Percentiles rank a stretch among this genome's conserved stretches.
phyloP scores from a whole-genome alignment of 1,140 invertebrate genomes.

The Trigoniulus corallinus region DNA sequence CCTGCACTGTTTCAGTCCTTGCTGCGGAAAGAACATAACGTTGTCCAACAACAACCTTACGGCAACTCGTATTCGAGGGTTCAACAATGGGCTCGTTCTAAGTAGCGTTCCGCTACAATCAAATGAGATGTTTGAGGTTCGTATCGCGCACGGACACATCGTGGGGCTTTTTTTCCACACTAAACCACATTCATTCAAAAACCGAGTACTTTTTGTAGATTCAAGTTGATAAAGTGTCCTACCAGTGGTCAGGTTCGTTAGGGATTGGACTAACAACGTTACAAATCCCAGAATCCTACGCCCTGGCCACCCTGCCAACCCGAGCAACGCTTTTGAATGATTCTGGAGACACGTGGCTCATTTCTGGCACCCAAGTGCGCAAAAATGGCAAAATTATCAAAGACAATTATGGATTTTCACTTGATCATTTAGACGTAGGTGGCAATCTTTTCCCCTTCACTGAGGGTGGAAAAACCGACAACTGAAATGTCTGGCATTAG shows the following conservation, averaged over 20 bases:
- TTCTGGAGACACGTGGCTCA: constrained; percentile 29
- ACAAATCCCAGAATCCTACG: constrained; percentile 39
- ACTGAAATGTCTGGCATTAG: background rate
- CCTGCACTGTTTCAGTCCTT: constrained; percentile 36
- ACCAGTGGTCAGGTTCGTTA: constrained; percentile 54
- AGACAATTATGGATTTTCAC: constrained; percentile 27
- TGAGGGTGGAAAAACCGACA: background rate
- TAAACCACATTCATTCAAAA: too few species aligned
- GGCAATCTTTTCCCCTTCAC: background rate
- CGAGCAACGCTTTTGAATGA: constrained; percentile 21
- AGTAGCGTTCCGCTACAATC: constrained; percentile 29
- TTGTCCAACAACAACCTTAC: constrained; percentile 46
- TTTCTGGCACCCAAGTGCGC: constrained; percentile 20
- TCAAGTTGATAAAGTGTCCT: constrained; percentile 37
- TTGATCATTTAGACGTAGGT: constrained; percentile 23
- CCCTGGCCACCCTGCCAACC: constrained; percentile 36
- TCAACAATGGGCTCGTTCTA: constrained; percentile 34
- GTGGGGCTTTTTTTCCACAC: too few species aligned
- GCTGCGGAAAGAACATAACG: constrained; percentile 52
- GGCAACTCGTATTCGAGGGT: constrained; percentile 43
- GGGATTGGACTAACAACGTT: constrained; percentile 57
- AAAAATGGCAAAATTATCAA: constrained; percentile 24
- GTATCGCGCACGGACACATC: constrained; percentile 5
- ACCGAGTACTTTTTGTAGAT: constrained; percentile 44
- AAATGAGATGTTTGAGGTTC: constrained; percentile 37